Evolutionary conservation across 1,140 invertebrate species (phyloP), one percentile per base, ranked within the genome.

Genomic region (Physella acuta): DNA sequence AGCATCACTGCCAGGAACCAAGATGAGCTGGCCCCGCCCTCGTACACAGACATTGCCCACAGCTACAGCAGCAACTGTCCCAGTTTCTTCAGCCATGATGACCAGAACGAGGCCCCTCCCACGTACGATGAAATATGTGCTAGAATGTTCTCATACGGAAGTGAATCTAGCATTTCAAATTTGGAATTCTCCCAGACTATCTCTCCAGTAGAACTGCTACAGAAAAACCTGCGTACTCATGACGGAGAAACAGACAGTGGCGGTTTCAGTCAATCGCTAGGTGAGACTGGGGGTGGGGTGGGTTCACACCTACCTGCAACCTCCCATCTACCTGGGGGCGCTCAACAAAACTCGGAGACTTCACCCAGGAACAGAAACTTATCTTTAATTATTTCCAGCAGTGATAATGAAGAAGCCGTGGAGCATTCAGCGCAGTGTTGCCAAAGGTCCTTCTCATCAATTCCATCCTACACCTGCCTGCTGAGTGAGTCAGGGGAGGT

Each of bases 91-190:
- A 55, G 70, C 26, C 68, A 66, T 36, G 67, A 68, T 16, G 71
- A 73, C 31, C 67, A 70, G 4, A 70, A 73, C 51, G 75, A 77
- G 26, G 70, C 72, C 20, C 75, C 75, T 0, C 75, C 75, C 0
- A 69, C 73, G 3, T 77, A 77, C 52, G 73, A 75, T 20, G 75
- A 77, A n/a, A 74, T 68, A 30, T 68, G 66, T 60, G 56, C 49
- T 2, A 37, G 58, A 24, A 8, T 44, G 8, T 8, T 14, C 33
- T 24, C 37, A 1, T 68, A 44, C 39, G 56, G 37, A 24, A 68
- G 66, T 51, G 66, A 68, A 16, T 59, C 34, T 33, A 68, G 66
- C 24, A 49, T 68, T 4, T 26, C 14, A 26, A 26, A 44, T 20
- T 2, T 8, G 4, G 39, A 44, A 20, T 28, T 20, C 8, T 28